A percentile compares a stretch with the other conserved stretches of the same genome.
These are phyloP conservation scores for Sprattus sprattus DNA, from an alignment of 2,113 vertebrate genomes.

Conservation along the genomic window DNA sequence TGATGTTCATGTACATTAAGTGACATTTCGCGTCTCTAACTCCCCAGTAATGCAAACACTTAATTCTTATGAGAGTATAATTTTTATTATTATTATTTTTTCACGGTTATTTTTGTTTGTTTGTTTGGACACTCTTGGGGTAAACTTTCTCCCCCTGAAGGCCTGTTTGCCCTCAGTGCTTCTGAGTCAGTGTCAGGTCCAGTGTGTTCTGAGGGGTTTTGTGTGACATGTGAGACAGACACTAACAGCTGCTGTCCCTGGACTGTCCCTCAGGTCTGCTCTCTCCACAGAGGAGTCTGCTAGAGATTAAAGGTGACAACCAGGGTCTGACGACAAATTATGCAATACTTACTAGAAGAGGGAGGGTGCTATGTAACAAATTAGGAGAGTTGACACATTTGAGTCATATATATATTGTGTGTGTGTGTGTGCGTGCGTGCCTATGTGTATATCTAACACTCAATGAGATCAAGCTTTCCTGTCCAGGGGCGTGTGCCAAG, in stretches of 20 bases:
- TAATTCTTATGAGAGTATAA: neutral
- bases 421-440: too few species aligned
- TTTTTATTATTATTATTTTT: neutral
- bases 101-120: neutral
- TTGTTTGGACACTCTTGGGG: neutral
- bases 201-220: neutral
- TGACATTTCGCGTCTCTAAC: neutral
- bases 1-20: neutral
- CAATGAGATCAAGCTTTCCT: neutral
- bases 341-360: conserved; percentile 1
- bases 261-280: conserved; percentile 1
- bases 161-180: neutral
- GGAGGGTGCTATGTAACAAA: neutral
- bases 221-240: conserved; percentile 26
- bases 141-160: neutral
- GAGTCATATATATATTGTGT: neutral
- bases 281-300: neutral
- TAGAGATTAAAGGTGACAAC: neutral
- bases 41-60: conserved; percentile 4
- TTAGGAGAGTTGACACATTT: neutral
- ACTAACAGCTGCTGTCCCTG: conserved; percentile 29
- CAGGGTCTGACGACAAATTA: neutral
- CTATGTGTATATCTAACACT: neutral
- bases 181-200: neutral
- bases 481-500: neutral